These are phyloP conservation scores for Tortrix viridana DNA, from an alignment of 2,888 invertebrate species.

Conservation along the genomic window DNA sequence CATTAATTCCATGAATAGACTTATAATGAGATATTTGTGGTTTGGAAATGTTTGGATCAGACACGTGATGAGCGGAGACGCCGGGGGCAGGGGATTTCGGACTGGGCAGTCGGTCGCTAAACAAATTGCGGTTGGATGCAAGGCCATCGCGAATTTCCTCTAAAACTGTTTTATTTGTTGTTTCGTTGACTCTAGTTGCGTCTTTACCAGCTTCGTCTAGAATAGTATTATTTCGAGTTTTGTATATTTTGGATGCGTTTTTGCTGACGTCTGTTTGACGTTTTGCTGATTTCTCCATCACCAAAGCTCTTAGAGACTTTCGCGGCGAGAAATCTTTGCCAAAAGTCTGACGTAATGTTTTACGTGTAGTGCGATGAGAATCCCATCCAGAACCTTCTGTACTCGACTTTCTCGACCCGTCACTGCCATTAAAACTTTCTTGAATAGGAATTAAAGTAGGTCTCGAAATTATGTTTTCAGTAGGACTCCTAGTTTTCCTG, in stretches of 20 bases:
- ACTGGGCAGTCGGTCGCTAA: slow-evolving; percentile 8
- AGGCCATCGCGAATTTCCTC: slow-evolving; percentile 20
- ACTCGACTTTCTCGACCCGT: slow-evolving; percentile 60
- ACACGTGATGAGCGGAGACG: slow-evolving; percentile 23
- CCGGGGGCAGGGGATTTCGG: slow-evolving; percentile 17
- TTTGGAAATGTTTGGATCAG: slow-evolving; percentile 17
- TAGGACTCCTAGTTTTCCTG: slow-evolving; percentile 58
- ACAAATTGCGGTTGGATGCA: slow-evolving; percentile 10
- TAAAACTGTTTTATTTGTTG: not conserved
- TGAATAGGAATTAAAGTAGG: slow-evolving; percentile 56
- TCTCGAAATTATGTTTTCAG: slow-evolving; percentile 51
- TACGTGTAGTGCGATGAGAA: slow-evolving; percentile 71
- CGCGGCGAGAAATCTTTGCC: slow-evolving; percentile 70
- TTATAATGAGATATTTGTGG: slow-evolving; percentile 18
- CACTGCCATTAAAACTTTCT: slow-evolving; percentile 59
- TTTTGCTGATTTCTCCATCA: slow-evolving; percentile 74
- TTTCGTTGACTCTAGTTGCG: slow-evolving; percentile 42
- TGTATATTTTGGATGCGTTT: slow-evolving; percentile 46
- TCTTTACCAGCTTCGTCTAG: slow-evolving; percentile 36
- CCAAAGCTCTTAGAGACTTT: slow-evolving; percentile 70
- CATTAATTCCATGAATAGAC: slow-evolving; percentile 6
- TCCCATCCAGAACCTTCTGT: slow-evolving; percentile 75
- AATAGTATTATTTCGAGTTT: not conserved
- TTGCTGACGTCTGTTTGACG: slow-evolving; percentile 51
- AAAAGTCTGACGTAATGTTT: slow-evolving; percentile 71